Conservation (phyloP, 2,888 invertebrate genomes). For the Apodemia zela region DNA sequence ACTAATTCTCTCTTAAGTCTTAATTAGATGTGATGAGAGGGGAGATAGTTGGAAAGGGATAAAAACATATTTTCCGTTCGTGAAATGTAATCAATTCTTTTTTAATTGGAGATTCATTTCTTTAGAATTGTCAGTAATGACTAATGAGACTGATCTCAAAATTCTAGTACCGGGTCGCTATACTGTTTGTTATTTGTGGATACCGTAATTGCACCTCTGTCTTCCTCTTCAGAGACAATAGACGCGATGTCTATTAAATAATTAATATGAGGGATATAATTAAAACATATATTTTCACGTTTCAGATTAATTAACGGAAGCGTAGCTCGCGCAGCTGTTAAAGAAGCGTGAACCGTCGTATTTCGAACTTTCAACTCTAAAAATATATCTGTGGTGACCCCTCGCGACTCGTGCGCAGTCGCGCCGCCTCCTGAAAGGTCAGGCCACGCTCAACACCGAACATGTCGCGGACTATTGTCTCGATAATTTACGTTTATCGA, state of each 20-base stretch:
- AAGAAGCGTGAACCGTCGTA: constrained; percentile 59
- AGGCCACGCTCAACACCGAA: constrained; percentile 61
- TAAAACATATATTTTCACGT: neutral
- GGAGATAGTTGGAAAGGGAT: too few relatives aligned
- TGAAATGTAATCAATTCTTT: too few relatives aligned
- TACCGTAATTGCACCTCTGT: too few relatives aligned
- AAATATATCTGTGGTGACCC: constrained; percentile 77
- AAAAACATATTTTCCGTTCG: too few relatives aligned
- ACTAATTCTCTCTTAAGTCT: too few relatives aligned
- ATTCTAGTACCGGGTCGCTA: too few relatives aligned
- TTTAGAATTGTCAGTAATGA: too few relatives aligned
- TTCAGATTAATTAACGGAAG: constrained; percentile 41
- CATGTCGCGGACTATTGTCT: constrained; percentile 34
- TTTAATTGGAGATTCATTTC: too few relatives aligned
- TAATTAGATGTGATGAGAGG: too few relatives aligned
- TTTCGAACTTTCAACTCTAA: constrained; percentile 82
- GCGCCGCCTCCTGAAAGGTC: constrained; percentile 74
- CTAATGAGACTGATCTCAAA: too few relatives aligned
- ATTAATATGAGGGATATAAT: neutral
- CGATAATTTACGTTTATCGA: constrained; percentile 30
- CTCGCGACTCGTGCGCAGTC: constrained; percentile 72
- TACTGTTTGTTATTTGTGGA: too few relatives aligned
- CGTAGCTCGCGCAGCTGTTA: constrained; percentile 29
- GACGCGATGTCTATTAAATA: neutral
- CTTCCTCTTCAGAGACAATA: too few relatives aligned